Evolutionary conservation across 2,797 vertebrate species (phyloP).

Genomic region (Sternarchorhynchus goeldii): DNA sequence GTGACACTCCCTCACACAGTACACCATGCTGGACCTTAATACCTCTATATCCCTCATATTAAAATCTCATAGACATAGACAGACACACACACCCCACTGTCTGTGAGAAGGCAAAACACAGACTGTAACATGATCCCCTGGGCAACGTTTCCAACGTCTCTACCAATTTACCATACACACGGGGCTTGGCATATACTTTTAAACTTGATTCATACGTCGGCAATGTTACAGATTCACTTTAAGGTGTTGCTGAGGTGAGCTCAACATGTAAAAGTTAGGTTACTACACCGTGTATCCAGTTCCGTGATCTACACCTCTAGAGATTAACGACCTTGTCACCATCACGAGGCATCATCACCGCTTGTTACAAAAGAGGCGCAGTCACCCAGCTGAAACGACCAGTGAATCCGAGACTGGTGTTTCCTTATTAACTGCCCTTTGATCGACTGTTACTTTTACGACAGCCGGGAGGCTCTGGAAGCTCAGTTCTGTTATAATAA

Average conservation of each 20-base stretch:
- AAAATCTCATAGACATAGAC: slow-evolving; percentile 38
- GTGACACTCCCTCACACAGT: slow-evolving; percentile 51
- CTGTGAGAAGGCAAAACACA: slow-evolving; percentile 12
- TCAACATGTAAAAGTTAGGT: background rate
- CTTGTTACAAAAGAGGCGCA: background rate
- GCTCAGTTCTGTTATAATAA: slow-evolving; percentile 4
- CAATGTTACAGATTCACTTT: background rate
- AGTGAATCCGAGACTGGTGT: background rate
- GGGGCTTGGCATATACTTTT: background rate
- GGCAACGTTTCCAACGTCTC: background rate
- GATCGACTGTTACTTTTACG: slow-evolving; percentile 22
- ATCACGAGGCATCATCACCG: too few species aligned
- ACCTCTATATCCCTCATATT: slow-evolving; percentile 65
- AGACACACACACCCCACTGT: background rate
- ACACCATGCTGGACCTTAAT: slow-evolving; percentile 47
- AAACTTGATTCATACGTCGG: background rate
- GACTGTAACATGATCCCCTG: background rate
- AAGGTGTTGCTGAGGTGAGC: background rate
- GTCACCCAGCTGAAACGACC: background rate
- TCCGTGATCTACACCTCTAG: background rate
- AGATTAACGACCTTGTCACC: background rate
- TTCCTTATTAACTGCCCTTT: background rate
- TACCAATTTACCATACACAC: background rate
- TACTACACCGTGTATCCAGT: background rate
- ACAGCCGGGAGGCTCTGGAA: background rate